Evolutionary conservation across 2,797 vertebrate genomes (phyloP), one percentile per base, ranked within the genome.

Genomic region (Champsocephalus gunnari): DNA sequence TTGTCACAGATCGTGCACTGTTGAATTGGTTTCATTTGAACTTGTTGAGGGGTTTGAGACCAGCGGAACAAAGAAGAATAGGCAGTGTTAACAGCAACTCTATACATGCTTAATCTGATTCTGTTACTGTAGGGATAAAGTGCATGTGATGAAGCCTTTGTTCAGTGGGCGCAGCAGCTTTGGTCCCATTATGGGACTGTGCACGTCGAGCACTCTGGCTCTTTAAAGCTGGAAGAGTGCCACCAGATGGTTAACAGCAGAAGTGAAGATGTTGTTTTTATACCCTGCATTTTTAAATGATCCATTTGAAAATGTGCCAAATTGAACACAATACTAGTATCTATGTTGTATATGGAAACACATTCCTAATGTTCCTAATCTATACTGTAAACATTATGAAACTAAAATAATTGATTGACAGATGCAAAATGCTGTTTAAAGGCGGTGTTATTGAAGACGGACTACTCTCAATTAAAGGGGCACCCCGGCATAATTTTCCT

Each of bases 221-320:
- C 58, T 68, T 77, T 85, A 61, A 75, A 92, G 90, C 91, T 94
- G 91, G 91, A 95, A 94, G 91, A 95, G 90, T 95, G 94, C 93
- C 95, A 93, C 93, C 94, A 94, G 87, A 94, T 95, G 94, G 95
- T 90, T 89, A 87, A 90, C 85, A 79, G 80, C 70, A 92, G 93
- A 95, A 92, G 73, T 93, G 91, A 85, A 80, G 21, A 44, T 62
- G 65, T 57, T 45, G 53, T 69, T 83, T 44, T 79, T 58, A 45
- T 71, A 84, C 24, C n/a, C 49, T 75, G 71, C 82, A 65, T 81
- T 65, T 71, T 38, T 38, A 38, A 75, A 84, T 87, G 55, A 79
- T 71, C 57, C 68, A 47, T 75, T 43, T 38, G 34, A 62, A 54
- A 48, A 21, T 14, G 48, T 44, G 28, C 38, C 14, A n/a, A 55